Evolutionary conservation across 2,888 invertebrate genomes (phyloP), one percentile per base, ranked within the genome.

Genomic region (Ophonus ardosiacus): DNA sequence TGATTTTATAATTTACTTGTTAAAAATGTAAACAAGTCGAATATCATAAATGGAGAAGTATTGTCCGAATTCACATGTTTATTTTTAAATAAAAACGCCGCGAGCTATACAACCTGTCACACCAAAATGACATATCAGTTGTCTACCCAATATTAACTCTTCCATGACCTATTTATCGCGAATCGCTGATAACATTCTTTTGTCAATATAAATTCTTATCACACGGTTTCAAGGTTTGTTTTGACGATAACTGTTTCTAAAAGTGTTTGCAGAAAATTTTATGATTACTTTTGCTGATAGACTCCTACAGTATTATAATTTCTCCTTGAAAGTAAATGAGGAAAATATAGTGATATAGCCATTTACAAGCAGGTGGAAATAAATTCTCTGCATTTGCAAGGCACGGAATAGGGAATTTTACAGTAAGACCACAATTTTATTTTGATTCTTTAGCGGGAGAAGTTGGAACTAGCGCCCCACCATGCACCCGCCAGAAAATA

Each of bases 261-360:
- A 74, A 74, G 71, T 74, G 43, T 43, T 43, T 74, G 71, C 71
- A 74, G 71, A 74, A 68, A 74, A 74, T 74, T 74, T 74, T 74
- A 74, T 18, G 71, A 74, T 74, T 43, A 43, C 7, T 74, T 43
- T 43, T 74, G 43, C 10, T 15, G 71, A 74, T 74, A 74, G 71
- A 18, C 71, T 74, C 43, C 15, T 2, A 40, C 17, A 43, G 43
- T 74, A 74, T 74, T 74, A 74, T 74, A 74, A 74, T 74, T 74
- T 74, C 43, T 74, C 71, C 71, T 74, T 74, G 71, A 74, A 74
- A 74, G 71, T 74, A 74, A 74, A 74, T 74, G 71, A 74, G 71
- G 71, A 74, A 74, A 74, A 74, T 74, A 74, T 68, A 38, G 31
- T 43, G 71, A 74, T 74, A 17, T 10, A 74, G 71, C 17, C 71